These are phyloP conservation scores for Paraplagusia blochii DNA, from an alignment of 2,113 vertebrate species.

Conservation along the genomic window DNA sequence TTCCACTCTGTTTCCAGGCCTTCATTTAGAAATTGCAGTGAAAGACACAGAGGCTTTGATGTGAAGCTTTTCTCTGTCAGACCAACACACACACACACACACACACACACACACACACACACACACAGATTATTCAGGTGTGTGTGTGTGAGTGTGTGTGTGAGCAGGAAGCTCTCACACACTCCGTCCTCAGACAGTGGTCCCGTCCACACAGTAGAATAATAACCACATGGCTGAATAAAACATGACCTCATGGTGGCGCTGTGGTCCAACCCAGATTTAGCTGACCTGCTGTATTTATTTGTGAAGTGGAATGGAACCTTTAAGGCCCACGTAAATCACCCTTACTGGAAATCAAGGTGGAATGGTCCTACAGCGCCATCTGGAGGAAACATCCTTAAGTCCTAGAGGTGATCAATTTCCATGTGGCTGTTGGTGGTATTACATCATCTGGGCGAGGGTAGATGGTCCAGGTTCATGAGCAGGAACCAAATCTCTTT, in stretches of 20 bases:
- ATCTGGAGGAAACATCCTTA: background rate
- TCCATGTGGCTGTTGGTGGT: background rate
- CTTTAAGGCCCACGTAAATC: slow-evolving; percentile 9
- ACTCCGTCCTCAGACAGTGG: slow-evolving; percentile 12
- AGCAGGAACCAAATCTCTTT: too few species aligned
- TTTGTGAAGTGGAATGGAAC: slow-evolving; percentile 4
- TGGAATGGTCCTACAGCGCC: background rate
- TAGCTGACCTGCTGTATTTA: slow-evolving; percentile 15
- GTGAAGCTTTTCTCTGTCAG: background rate
- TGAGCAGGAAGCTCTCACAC: background rate
- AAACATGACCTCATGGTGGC: slow-evolving; percentile 11
- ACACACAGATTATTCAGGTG: background rate
- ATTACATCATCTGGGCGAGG: background rate
- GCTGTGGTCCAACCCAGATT: slow-evolving; percentile 6
- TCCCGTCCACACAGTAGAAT: background rate
- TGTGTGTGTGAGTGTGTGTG: background rate
- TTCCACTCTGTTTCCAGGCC: background rate
- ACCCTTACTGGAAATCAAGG: slow-evolving; percentile 1
- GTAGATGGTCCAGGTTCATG: too few species aligned
- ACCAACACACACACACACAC: background rate
- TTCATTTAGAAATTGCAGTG: background rate
- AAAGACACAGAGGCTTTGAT: background rate
- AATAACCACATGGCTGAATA: slow-evolving; percentile 1
- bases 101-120: background rate
- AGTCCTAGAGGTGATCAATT: background rate